Evolutionary conservation across 2,113 vertebrate species (phyloP), one percentile per base, ranked within the genome.

Genomic region (Trinectes maculatus): DNA sequence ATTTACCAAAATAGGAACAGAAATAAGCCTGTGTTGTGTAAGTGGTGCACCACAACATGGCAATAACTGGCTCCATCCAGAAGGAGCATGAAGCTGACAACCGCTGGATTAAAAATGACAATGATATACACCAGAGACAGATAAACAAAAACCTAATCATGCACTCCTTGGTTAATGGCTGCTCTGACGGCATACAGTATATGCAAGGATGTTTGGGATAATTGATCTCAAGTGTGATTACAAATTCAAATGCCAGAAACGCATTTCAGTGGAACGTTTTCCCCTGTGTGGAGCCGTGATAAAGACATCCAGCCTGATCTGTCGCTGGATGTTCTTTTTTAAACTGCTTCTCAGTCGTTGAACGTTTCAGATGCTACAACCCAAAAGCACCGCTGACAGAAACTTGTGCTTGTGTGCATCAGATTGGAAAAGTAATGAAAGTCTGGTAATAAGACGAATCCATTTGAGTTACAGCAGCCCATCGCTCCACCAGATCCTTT

Each of bases 221-320:
- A 90, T 84, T 79, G 59, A 77, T 80, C 80, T 82, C 77, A 74
- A 67, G 68, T 82, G 72, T 79, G 58, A 85, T 82, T 83, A 81
- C 31, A 79, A 83, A 85, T 81, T 78, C 73, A 87, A 83, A 86
- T 56, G 46, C 22, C 56, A 63, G 34, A 37, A 74, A 74, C 66
- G 56, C 67, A 55, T 72, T 83, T 80, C 78, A 74, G 81, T 48
- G 66, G 54, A 53, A 43, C 54, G 53, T 73, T 75, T 76, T 12
- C 11, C 49, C n/a, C 5, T 39, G 36, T 33, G 43, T 8, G 1
- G 33, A n/a, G 18, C 25, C 22, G 25, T 8, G 58, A 72, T 58
- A 13, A 69, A 78, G 59, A 63, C 44, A 26, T 65, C 37, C 31
- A 62, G 29, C 59, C 39, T 47, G 59, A 44, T 62, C 54, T 29